A percentile compares a stretch with the other conserved stretches of the same genome.
These are phyloP conservation scores for Cataglyphis rosenhaueri DNA, from an alignment of 2,888 invertebrate species.

Conservation along the genomic window DNA sequence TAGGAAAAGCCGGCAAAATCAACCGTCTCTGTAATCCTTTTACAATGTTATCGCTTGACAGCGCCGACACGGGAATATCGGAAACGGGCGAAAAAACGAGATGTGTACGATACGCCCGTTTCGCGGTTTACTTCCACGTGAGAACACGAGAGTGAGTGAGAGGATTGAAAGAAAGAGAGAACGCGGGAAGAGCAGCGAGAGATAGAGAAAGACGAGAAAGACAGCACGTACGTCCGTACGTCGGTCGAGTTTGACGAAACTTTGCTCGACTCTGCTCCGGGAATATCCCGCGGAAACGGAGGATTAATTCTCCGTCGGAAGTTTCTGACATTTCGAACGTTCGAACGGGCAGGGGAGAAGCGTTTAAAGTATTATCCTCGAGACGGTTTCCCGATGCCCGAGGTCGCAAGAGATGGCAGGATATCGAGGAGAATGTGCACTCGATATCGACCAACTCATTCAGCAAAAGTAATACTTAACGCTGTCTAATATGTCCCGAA, in stretches of 20 bases:
- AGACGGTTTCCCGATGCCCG: slow-evolving; percentile 74
- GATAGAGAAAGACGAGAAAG: slow-evolving; percentile 46
- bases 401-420: slow-evolving; percentile 64
- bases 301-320: slow-evolving; percentile 79
- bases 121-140: slow-evolving; percentile 53
- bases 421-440: slow-evolving; percentile 66
- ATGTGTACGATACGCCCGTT: slow-evolving; percentile 50
- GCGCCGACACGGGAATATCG: slow-evolving; percentile 54
- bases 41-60: slow-evolving; percentile 57
- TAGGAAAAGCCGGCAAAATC: slow-evolving; percentile 49
- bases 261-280: slow-evolving; percentile 77
- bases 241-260: slow-evolving; percentile 68
- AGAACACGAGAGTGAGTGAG: slow-evolving; percentile 21
- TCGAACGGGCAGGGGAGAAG: slow-evolving; percentile 68
- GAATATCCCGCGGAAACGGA: slow-evolving; percentile 80
- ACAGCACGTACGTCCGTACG: slow-evolving; percentile 56
- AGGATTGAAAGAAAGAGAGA: slow-evolving; percentile 36
- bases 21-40: slow-evolving; percentile 50
- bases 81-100: slow-evolving; percentile 53
- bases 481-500: slow-evolving; percentile 32
- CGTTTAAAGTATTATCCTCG: slow-evolving; percentile 78
- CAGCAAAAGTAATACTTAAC: slow-evolving; percentile 63
- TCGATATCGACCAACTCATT: slow-evolving; percentile 70
- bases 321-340: slow-evolving; percentile 75
- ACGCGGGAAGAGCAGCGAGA: slow-evolving; percentile 52